Evolutionary conservation across 2,113 vertebrate genomes (phyloP).

Genomic region (Pomatostomus ruficeps): DNA sequence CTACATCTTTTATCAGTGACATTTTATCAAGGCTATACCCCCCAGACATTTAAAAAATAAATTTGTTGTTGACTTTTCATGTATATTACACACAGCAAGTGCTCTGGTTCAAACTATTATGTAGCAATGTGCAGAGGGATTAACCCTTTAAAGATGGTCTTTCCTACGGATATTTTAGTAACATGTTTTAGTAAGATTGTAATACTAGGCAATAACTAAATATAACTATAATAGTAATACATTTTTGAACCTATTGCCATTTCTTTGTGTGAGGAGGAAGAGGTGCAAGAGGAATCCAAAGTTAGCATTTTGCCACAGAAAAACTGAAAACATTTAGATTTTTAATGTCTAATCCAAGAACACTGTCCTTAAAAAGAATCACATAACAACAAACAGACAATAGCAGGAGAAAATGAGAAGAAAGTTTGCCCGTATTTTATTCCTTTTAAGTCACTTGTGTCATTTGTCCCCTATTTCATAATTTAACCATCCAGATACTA

Average conservation of each 20-base stretch:
- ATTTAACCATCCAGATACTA: neutral
- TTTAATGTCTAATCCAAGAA: neutral
- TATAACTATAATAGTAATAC: neutral
- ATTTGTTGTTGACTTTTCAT: neutral
- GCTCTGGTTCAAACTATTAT: neutral
- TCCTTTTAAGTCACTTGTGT: neutral
- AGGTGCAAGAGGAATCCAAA: neutral
- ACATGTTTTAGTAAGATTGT: neutral
- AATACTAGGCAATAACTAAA: neutral
- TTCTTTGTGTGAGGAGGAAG: too few relatives aligned
- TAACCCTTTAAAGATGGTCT: neutral
- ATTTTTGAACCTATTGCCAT: neutral
- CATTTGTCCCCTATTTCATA: neutral
- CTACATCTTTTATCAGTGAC: neutral
- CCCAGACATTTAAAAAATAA: neutral
- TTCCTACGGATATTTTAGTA: neutral
- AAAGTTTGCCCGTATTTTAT: neutral
- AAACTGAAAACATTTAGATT: neutral
- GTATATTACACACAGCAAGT: neutral
- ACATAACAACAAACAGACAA: neutral
- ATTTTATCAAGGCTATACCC: neutral
- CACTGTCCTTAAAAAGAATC: neutral
- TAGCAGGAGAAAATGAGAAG: neutral
- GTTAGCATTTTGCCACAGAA: neutral
- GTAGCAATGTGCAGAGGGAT: neutral